Percentiles rank a stretch among this genome's conserved stretches.
Evolutionary conservation across 2,113 vertebrate genomes (phyloP).

Genomic region (Nothobranchius furzeri): DNA sequence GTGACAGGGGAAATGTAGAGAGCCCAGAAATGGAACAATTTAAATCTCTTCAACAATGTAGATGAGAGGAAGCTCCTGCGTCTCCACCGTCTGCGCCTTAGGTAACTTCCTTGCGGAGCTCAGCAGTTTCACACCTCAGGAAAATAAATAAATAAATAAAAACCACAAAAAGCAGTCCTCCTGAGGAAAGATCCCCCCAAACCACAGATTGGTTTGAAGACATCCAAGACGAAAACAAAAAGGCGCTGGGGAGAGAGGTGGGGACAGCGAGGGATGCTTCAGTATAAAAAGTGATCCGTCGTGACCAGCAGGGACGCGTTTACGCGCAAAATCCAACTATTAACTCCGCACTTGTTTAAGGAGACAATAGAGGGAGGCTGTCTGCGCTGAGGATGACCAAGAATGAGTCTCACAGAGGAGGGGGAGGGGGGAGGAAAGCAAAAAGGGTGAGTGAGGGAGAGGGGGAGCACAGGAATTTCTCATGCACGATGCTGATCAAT

Average conservation of each 20-base stretch:
- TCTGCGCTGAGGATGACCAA: slow-evolving; percentile 46
- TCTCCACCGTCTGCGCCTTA: slow-evolving; percentile 53
- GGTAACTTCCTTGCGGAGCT: slow-evolving; percentile 77
- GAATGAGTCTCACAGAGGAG: slow-evolving; percentile 45
- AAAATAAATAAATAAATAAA: slow-evolving; percentile 3
- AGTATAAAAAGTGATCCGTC: slow-evolving; percentile 41
- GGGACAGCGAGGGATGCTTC: too few relatives aligned
- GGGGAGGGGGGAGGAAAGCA: slow-evolving; percentile 8
- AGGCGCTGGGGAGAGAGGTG: too few relatives aligned
- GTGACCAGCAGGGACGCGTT: slow-evolving; percentile 21
- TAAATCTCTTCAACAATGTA: slow-evolving; percentile 26
- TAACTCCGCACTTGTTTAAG: slow-evolving; percentile 54
- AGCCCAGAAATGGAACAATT: slow-evolving; percentile 18
- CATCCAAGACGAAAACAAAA: slow-evolving; percentile 10
- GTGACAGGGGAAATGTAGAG: neutral
- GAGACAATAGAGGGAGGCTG: slow-evolving; percentile 49
- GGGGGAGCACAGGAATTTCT: slow-evolving; percentile 59
- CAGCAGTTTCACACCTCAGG: slow-evolving; percentile 60
- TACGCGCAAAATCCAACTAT: slow-evolving; percentile 15
- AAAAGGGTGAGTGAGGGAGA: slow-evolving; percentile 10
- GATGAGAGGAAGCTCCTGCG: slow-evolving; percentile 31
- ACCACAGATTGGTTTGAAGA: slow-evolving; percentile 13
- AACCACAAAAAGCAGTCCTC: slow-evolving; percentile 13
- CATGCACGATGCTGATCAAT: slow-evolving; percentile 52
- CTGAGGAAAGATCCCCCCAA: slow-evolving; percentile 19